A percentile compares a stretch with the other conserved stretches of the same genome.
Evolutionary conservation across 2,888 invertebrate genomes (phyloP).

Genomic region (Dorcus parallelipipedus): DNA sequence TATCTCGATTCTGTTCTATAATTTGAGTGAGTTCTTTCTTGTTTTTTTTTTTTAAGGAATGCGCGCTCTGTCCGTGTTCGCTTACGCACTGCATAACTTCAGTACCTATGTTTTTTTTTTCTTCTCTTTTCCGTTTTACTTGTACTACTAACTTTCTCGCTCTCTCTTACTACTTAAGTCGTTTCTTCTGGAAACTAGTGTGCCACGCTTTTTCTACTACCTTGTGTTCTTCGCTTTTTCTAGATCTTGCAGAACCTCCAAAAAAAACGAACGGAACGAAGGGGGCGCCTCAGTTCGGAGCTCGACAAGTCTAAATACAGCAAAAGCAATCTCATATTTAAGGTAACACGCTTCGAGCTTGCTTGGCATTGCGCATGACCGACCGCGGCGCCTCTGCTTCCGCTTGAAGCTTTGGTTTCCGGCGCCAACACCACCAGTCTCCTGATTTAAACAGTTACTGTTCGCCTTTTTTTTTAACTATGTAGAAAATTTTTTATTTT

Average conservation of each 20-base stretch:
- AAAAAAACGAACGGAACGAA: slow-evolving; percentile 97
- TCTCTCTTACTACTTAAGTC: slow-evolving; percentile 41
- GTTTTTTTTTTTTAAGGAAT: neutral
- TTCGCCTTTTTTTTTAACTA: neutral
- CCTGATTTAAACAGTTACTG: neutral
- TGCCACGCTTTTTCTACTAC: slow-evolving; percentile 64
- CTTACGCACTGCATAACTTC: slow-evolving; percentile 30
- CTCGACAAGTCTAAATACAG: slow-evolving; percentile 87
- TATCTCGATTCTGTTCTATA: slow-evolving; percentile 1
- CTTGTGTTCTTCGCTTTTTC: slow-evolving; percentile 88
- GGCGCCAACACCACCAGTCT: neutral
- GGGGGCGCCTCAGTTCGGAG: slow-evolving; percentile 95
- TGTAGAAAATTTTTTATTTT: neutral
- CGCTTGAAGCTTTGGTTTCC: slow-evolving; percentile 27
- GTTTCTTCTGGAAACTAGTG: slow-evolving; percentile 46
- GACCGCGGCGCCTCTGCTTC: slow-evolving; percentile 50
- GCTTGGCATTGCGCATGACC: slow-evolving; percentile 41
- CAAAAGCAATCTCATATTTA: slow-evolving; percentile 98
- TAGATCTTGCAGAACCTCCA: slow-evolving; percentile 99
- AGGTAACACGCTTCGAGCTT: slow-evolving; percentile 76
- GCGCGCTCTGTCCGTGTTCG: slow-evolving; percentile 27
- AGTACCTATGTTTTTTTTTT: slow-evolving; percentile 7
- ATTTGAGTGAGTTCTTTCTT: slow-evolving; percentile 1
- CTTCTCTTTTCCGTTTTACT: slow-evolving; percentile 4
- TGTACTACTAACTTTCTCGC: slow-evolving; percentile 11